phyloP scores from a whole-genome alignment of 92 coral and sea anemone species.

The Phenganax stokvisi region DNA sequence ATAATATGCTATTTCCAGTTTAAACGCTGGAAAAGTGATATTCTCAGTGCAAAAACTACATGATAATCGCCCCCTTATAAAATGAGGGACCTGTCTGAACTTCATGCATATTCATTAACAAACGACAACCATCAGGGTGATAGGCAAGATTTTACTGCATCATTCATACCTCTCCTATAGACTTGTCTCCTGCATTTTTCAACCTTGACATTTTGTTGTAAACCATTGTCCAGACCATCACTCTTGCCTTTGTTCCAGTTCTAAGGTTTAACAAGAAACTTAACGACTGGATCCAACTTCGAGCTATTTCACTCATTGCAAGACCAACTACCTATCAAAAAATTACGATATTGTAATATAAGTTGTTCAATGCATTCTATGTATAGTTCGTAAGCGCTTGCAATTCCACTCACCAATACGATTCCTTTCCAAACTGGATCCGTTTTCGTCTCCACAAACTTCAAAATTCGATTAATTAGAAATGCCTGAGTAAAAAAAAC shows the following conservation, averaged over 20 bases:
- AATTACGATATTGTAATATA: neutral
- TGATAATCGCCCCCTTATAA: too few species aligned
- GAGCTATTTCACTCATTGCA: conserved; percentile 52
- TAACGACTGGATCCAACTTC: conserved; percentile 63
- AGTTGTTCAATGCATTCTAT: neutral
- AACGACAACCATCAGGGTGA: neutral
- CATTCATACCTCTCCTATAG: conserved; percentile 75
- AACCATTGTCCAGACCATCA: conserved; percentile 71
- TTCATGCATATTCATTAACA: too few species aligned
- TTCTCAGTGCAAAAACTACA: too few species aligned
- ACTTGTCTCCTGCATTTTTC: conserved; percentile 86
- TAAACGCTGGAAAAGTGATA: too few species aligned
- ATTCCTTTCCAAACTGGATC: conserved; percentile 47
- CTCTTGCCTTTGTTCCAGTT: conserved; percentile 71
- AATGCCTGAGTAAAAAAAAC: conserved; percentile 53
- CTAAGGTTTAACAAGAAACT: conserved; percentile 74
- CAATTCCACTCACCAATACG: conserved; percentile 17
- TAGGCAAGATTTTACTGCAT: neutral
- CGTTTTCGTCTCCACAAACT: conserved; percentile 63
- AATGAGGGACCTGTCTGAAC: too few species aligned
- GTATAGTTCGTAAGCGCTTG: too few species aligned
- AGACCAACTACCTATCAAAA: conserved; percentile 66
- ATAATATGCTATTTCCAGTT: too few species aligned
- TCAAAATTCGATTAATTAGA: conserved; percentile 62
- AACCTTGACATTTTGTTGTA: conserved; percentile 69